These are phyloP conservation scores for Zaprionus africanus DNA, from an alignment of 1,140 invertebrate species.

Conservation along the genomic window DNA sequence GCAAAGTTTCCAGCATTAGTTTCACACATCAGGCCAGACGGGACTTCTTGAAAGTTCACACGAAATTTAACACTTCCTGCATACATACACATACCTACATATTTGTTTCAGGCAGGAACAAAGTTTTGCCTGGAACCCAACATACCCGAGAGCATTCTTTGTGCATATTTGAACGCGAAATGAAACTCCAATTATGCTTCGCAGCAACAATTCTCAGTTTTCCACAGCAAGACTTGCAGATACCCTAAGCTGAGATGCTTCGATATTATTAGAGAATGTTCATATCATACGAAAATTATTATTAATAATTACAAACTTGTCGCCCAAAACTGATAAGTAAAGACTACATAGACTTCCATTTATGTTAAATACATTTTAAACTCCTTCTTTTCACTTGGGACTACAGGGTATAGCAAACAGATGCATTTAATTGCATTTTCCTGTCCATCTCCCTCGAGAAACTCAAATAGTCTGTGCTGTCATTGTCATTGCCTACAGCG, in stretches of 20 bases:
- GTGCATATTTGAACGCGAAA: constrained; percentile 58
- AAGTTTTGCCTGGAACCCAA: constrained; percentile 46
- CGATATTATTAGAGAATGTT: background rate
- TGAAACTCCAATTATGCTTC: constrained; percentile 60
- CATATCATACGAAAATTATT: too few species aligned
- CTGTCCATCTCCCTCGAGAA: constrained; percentile 39
- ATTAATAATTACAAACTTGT: too few species aligned
- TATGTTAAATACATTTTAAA: too few species aligned
- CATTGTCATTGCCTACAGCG: constrained; percentile 36
- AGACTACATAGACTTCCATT: too few species aligned
- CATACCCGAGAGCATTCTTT: constrained; percentile 39
- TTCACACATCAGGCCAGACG: constrained; percentile 26
- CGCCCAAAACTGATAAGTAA: too few species aligned
- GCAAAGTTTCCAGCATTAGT: constrained; percentile 26
- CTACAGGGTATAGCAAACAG: constrained; percentile 14
- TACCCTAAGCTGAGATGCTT: background rate
- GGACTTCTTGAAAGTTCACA: constrained; percentile 35
- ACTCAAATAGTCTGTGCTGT: constrained; percentile 39
- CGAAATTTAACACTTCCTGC: constrained; percentile 55
- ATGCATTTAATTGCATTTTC: constrained; percentile 67
- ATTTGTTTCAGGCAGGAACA: constrained; percentile 11
- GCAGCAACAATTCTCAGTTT: background rate
- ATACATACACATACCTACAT: background rate
- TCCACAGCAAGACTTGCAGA: constrained; percentile 10
- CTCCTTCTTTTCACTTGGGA: background rate